Percentiles rank a stretch among this genome's conserved stretches.
These are phyloP conservation scores for Macrobrachium rosenbergii DNA, from an alignment of 1,140 invertebrate genomes.

Conservation along the genomic window DNA sequence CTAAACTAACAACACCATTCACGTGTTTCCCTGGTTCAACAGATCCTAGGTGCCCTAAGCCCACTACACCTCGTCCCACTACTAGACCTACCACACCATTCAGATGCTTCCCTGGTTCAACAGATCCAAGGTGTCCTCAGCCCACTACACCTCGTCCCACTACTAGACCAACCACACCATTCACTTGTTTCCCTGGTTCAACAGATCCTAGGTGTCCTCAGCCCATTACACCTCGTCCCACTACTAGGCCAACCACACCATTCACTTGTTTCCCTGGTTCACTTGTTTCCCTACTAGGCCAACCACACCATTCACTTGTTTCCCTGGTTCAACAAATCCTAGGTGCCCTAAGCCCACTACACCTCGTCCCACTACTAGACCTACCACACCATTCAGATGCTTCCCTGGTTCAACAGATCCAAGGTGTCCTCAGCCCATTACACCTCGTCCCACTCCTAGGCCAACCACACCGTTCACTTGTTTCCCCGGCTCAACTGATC, in stretches of 20 bases:
- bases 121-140: slow-evolving; percentile 71
- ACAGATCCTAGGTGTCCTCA: slow-evolving; percentile 16
- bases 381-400: slow-evolving; percentile 51
- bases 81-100: slow-evolving; percentile 28
- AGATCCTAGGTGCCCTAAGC: slow-evolving; percentile 69
- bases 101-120: slow-evolving; percentile 8
- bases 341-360: slow-evolving; percentile 49
- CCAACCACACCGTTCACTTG: slow-evolving; percentile 1
- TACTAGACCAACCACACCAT: neutral
- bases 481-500: slow-evolving; percentile 35
- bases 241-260: slow-evolving; percentile 53
- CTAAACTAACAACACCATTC: neutral
- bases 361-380: neutral
- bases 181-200: slow-evolving; percentile 33
- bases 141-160: slow-evolving; percentile 54
- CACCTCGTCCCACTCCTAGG: slow-evolving; percentile 4
- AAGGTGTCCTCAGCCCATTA: slow-evolving; percentile 66
- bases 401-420: slow-evolving; percentile 68
- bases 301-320: slow-evolving; percentile 36
- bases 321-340: slow-evolving; percentile 44
- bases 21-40: slow-evolving; percentile 65
- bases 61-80: slow-evolving; percentile 67
- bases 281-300: slow-evolving; percentile 33
- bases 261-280: slow-evolving; percentile 28
- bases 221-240: slow-evolving; percentile 7